Evolutionary conservation across 1,140 invertebrate species (phyloP), one percentile per base, ranked within the genome.

Genomic region (Charaxes varanes): DNA sequence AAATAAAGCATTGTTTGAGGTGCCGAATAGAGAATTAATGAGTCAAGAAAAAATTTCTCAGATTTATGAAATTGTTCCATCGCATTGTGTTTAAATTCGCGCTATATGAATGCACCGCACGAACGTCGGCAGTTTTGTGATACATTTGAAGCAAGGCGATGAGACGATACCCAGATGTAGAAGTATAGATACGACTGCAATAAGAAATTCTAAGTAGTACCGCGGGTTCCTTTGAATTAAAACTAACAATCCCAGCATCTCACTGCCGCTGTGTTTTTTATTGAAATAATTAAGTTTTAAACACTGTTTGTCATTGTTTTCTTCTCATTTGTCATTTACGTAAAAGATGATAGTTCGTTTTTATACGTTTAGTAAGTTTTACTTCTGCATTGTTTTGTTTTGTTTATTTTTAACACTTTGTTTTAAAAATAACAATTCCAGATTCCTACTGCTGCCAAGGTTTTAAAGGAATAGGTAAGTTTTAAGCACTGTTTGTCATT

Each of bases 161-260:
- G 12, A 15, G 10, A 26, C 8, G 38, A 24, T 33, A 41, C 21
- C 13, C 19, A 41, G 38, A 49, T 42, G 34, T 44, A 44, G 41
- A 41, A 26, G 32, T 31, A 43, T 18, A 40, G 21, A 40, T 40
- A 38, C 18, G n/a, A 23, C 12, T 26, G 30, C 24, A 36, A 41
- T 51, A 51, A 49, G 22, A 33, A 42, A 38, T 38, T 49, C 34
- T 28, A 43, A 43, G 13, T 28, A 37, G 33, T 19, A 18, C 40
- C 24, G 46, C 40, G 40, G 46, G 18, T 28, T 16, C 16, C 34
- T 48, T 37, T 41, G 42, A 45, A 47, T 47, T 37, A 43, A 42
- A 49, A 42, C 22, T 34, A 31, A 34, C 22, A 41, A 41, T 34
- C 12, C 5, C 16, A 23, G 15, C 40, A 33, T 41, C 40, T 16